A percentile compares a stretch with the other conserved stretches of the same genome.
These are phyloP conservation scores for Dolichallabes microphthalmus DNA, from an alignment of 2,113 vertebrate species.

Conservation along the genomic window DNA sequence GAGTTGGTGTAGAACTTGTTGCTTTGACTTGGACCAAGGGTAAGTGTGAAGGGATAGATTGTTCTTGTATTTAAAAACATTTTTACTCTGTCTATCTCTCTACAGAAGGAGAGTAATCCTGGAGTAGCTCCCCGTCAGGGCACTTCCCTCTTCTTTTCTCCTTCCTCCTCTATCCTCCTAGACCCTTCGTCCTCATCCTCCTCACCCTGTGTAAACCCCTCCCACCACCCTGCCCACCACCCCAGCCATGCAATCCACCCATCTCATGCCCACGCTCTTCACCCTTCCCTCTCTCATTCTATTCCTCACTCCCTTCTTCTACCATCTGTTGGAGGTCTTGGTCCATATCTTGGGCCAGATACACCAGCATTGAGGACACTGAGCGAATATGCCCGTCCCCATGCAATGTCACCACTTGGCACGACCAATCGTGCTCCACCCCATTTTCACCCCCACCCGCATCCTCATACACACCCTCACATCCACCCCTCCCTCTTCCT, in stretches of 20 bases:
- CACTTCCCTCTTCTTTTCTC: conserved; percentile 76
- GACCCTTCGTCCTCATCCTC: conserved; percentile 69
- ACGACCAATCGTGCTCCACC: conserved; percentile 65
- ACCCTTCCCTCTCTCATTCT: conserved; percentile 69
- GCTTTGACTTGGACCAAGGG: neutral
- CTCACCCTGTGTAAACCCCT: conserved; percentile 65
- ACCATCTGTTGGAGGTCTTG: conserved; percentile 78
- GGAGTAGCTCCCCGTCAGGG: conserved; percentile 62
- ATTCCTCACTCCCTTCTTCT: conserved; percentile 79
- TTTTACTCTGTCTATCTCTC: conserved; percentile 53
- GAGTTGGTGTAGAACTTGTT: neutral
- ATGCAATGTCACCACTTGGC: conserved; percentile 89
- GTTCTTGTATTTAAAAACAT: conserved; percentile 22
- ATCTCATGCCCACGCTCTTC: conserved; percentile 68
- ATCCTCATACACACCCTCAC: conserved; percentile 70
- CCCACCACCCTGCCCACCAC: conserved; percentile 65
- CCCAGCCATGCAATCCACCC: conserved; percentile 65
- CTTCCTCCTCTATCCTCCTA: conserved; percentile 72
- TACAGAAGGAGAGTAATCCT: conserved; percentile 70
- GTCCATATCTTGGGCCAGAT: conserved; percentile 92
- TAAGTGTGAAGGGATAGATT: neutral
- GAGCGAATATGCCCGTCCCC: conserved; percentile 96
- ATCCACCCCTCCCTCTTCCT: conserved; percentile 78
- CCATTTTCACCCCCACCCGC: conserved; percentile 68
- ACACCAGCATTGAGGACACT: conserved; percentile 94